Evolutionary conservation across 2,888 invertebrate genomes (phyloP), one percentile per base, ranked within the genome.

Genomic region (Xestia rhomboidea): DNA sequence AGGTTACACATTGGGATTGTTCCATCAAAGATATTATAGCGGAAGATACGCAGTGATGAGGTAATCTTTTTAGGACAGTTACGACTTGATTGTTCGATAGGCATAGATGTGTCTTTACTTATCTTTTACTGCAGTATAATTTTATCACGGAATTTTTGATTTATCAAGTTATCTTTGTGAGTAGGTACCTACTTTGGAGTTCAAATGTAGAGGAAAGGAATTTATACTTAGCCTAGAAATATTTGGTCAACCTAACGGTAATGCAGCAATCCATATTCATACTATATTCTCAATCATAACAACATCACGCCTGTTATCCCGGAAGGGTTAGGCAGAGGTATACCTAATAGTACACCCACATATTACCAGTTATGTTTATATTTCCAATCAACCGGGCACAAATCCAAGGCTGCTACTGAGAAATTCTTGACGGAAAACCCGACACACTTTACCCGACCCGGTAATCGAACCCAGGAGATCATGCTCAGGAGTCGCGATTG

Each of bases 21-120:
- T 63, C 1, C 66, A 71, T 46, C 30, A 78, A 72, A 77, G 24
- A 73, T 62, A 34, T 34, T 34, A 49, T 81, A 64, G 15, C n/a
- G 18, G 57, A 69, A 46, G 75, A 57, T 66, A 30, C 4, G 41
- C 0, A 24, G 24, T 27, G 18, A 21, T n/a, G 5, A 18, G 64
- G 34, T 41, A 27, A 44, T 57, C 1, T 80, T 80, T 79, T 34
- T 13, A 18, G 41, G 27, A 21, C 38, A n/a, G 71, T 38, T 44
- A 66, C 30, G 34, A 27, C 41, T 44, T 75, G n/a, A 44, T 38
- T 24, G 44, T n/a, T 10, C 21, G n/a, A 71, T 75, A 34, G 15
- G n/a, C n/a, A n/a, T 54, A 30, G 71, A 71, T 57, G n/a, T 15
- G 30, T 70, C 54, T 30, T 70, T 51, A 18, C n/a, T 54, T 54